Conservation (phyloP, 2,888 invertebrate species). For the Adelognathus sp. region DNA sequence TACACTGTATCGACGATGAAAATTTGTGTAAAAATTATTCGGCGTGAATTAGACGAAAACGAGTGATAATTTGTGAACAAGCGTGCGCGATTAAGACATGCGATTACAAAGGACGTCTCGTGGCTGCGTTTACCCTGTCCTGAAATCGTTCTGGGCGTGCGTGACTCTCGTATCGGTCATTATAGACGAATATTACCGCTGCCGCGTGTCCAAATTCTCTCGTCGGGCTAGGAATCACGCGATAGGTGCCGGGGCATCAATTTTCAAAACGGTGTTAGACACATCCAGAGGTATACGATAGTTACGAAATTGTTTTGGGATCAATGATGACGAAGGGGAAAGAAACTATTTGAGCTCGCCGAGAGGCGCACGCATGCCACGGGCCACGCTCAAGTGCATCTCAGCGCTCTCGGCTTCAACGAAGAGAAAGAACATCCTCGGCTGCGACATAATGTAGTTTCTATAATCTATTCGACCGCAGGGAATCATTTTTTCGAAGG, state of each 20-base stretch:
- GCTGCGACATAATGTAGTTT: conserved; percentile 49
- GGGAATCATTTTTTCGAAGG: conserved; percentile 48
- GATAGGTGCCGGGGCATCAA: conserved; percentile 71
- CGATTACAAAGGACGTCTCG: conserved; percentile 69
- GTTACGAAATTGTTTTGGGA: conserved; percentile 63
- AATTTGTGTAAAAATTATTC: conserved; percentile 54
- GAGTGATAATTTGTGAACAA: conserved; percentile 73
- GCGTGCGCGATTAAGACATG: conserved; percentile 72
- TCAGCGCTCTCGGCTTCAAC: background rate
- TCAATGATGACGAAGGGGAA: background rate
- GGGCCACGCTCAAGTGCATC: conserved; percentile 43
- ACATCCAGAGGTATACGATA: conserved; percentile 28
- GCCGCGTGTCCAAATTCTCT: background rate
- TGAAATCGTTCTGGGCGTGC: conserved; percentile 61
- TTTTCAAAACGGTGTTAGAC: conserved; percentile 67
- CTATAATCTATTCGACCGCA: conserved; percentile 58
- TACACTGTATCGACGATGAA: conserved; percentile 22
- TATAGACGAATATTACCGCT: conserved; percentile 64
- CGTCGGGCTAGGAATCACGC: conserved; percentile 69
- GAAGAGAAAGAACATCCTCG: conserved; percentile 4
- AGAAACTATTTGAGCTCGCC: conserved; percentile 10
- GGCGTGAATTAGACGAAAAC: conserved; percentile 53
- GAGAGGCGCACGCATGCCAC: conserved; percentile 45
- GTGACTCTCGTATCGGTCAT: conserved; percentile 73
- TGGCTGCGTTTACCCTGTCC: conserved; percentile 21